These are phyloP conservation scores for Pseudococcus viburni DNA, from an alignment of 2,888 invertebrate genomes.

Conservation along the genomic window DNA sequence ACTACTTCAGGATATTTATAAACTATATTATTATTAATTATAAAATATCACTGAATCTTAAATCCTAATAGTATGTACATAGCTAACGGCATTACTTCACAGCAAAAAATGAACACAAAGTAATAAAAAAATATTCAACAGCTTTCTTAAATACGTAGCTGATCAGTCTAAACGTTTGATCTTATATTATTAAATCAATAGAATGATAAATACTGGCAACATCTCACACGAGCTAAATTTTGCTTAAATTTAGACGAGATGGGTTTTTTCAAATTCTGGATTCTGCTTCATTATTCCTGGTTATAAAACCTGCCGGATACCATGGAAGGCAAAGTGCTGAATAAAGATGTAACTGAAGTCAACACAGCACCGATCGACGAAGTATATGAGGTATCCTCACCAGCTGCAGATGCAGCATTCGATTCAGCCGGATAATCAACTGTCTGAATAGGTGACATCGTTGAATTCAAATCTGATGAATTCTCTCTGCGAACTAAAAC, in stretches of 20 bases:
- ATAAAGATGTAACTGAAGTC: not conserved
- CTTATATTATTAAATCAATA: too few relatives aligned
- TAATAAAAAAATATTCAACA: not conserved
- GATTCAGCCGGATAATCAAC: not conserved
- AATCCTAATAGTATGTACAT: too few relatives aligned
- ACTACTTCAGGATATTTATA: too few relatives aligned
- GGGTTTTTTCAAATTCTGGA: not conserved
- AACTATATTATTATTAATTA: too few relatives aligned
- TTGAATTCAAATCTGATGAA: not conserved
- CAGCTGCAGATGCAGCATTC: not conserved
- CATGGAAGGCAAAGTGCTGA: not conserved
- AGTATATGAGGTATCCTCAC: not conserved
- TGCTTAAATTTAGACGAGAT: not conserved
- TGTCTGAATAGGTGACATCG: too few relatives aligned
- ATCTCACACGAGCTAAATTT: not conserved
- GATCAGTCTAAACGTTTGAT: not conserved
- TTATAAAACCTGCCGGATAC: not conserved
- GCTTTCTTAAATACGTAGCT: not conserved
- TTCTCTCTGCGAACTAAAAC: not conserved
- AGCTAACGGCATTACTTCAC: not conserved
- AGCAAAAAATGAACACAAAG: not conserved
- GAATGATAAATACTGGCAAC: too few relatives aligned
- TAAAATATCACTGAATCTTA: too few relatives aligned
- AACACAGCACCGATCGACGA: not conserved
- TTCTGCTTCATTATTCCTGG: not conserved